These are phyloP conservation scores for Beroe forskalii DNA, from an alignment of 37 sponge, comb jelly and placozoan genomes.

Conservation along the genomic window DNA sequence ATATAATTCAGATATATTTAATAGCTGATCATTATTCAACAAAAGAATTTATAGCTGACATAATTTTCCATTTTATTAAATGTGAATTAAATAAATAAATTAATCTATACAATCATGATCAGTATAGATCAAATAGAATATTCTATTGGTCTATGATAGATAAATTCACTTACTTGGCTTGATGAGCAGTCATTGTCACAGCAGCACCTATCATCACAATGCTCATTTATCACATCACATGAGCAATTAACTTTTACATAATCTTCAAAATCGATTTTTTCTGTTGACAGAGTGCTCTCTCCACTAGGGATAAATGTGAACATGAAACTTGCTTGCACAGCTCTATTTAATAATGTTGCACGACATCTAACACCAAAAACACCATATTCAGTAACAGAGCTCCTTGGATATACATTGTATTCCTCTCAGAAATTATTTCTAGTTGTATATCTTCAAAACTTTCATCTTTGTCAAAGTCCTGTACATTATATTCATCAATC, in stretches of 20 bases:
- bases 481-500: background rate
- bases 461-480: background rate
- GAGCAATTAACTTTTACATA: background rate
- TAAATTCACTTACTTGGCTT: background rate
- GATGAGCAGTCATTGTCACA: constrained; percentile 17
- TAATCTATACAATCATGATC: background rate
- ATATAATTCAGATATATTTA: no score
- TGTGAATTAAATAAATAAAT: no score
- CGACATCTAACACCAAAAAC: background rate
- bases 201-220: constrained; percentile 4
- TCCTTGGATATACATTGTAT: constrained; percentile 5
- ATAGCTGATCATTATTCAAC: no score
- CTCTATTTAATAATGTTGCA: background rate
- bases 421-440: background rate
- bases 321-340: background rate
- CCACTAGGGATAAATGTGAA: background rate
- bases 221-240: background rate
- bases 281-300: background rate
- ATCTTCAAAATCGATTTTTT: background rate
- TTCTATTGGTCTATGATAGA: no score
- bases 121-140: no score
- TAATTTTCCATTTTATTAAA: no score
- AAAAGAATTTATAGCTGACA: no score
- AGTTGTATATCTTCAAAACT: background rate
- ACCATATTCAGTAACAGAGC: background rate